Evolutionary conservation across 2,113 vertebrate species (phyloP), one percentile per base, ranked within the genome.

Genomic region (Hylia prasina): DNA sequence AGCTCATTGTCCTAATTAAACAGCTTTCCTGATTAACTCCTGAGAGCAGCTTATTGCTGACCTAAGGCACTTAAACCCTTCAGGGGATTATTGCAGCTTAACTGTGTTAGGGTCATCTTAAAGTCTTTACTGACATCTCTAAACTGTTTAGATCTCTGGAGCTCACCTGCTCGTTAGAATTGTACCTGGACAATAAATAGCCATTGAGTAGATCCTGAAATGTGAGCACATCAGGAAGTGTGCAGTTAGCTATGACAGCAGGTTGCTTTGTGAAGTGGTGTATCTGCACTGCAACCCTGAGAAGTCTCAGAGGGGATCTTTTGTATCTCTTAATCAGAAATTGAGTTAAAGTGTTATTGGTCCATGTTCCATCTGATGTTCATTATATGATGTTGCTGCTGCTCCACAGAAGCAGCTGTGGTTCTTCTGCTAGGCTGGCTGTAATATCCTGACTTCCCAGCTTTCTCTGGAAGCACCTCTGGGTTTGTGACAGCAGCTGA

Each of bases 21-120:
- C 21, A 85, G 42, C 82, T 13, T 75, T 77, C 54, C 78, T 73
- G 80, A 96, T 95, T 94, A 95, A 87, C 69, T 91, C 84, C 57
- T 42, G 47, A 70, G 50, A 94, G 72, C 51, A 56, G 35, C 17
- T 94, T 71, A 75, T 20, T 73, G 72, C 61, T 92, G 91, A 89
- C 92, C 92, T 87, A 87, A 97, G 58, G 76, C 82, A 85, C 82
- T 97, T 80, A 87, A 95, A 92, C 51, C 51, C 82, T 92, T 94
- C 65, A 84, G 85, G 84, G 94, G 82, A 97, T 96, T 90, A 90
- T 47, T 77, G 79, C 87, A 77, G 39, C 2, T 96, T 92, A 94
- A 85, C 54, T 40, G 72, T 35, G 70, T 73, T 47, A 56, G 83
- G 57, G 47, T 75, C 48, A 51, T 83, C 17, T 47, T 66, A 54